Evolutionary conservation across 2,113 vertebrate genomes (phyloP).

Genomic region (Periophthalmodon schlosseri): DNA sequence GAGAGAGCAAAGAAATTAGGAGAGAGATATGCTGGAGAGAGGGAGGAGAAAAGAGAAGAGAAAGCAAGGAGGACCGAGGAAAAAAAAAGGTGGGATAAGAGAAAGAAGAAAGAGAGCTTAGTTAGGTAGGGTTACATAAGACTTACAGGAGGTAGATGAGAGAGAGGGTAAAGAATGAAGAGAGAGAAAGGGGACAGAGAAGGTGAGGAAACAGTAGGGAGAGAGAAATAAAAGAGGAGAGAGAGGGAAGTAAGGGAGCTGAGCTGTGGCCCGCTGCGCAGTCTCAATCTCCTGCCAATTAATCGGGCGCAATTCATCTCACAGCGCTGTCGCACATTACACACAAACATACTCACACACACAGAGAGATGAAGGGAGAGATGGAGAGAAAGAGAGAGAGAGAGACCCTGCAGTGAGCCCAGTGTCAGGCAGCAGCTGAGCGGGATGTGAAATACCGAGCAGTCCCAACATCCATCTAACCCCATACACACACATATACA

Average conservation of each 20-base stretch:
- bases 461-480: conserved; percentile 74
- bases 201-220: too few species aligned
- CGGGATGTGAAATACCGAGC: conserved; percentile 79
- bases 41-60: neutral
- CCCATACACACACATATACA: neutral
- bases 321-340: conserved; percentile 34
- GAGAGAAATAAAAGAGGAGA: neutral
- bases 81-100: neutral
- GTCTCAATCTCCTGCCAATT: conserved; percentile 68
- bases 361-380: conserved; percentile 2
- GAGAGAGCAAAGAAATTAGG: neutral
- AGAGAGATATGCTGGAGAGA: conserved; percentile 13
- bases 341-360: neutral
- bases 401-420: conserved; percentile 48
- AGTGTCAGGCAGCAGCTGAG: conserved; percentile 64
- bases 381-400: neutral
- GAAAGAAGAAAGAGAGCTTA: neutral
- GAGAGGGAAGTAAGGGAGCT: conserved; percentile 30
- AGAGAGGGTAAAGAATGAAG: neutral
- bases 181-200: neutral
- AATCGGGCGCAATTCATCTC: conserved; percentile 69
- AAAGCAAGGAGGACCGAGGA: neutral
- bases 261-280: conserved; percentile 60
- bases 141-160: neutral
- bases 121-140: neutral